phyloP scores from a whole-genome alignment of 2,113 vertebrate genomes.

The Sinosuthora webbiana region DNA sequence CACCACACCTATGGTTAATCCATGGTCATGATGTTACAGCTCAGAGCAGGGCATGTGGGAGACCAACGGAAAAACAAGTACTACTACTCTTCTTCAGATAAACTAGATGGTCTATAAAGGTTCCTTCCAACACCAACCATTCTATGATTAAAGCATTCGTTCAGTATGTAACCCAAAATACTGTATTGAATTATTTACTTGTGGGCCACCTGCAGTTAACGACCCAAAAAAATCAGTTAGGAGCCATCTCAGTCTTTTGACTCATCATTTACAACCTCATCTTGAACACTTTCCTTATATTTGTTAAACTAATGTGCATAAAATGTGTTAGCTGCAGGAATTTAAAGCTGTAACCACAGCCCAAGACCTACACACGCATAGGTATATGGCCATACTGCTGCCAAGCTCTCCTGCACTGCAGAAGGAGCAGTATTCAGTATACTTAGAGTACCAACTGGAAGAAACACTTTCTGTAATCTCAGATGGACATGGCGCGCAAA shows the following conservation, averaged over 20 bases:
- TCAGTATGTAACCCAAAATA: not conserved
- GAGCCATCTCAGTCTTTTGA: not conserved
- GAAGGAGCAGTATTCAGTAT: not conserved
- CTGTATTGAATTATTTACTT: not conserved
- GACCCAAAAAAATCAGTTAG: not conserved
- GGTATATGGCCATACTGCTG: not conserved
- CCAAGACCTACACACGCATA: not conserved
- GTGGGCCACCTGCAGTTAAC: not conserved
- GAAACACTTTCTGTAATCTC: not conserved
- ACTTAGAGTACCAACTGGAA: not conserved
- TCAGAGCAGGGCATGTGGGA: not conserved
- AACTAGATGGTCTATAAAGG: not conserved
- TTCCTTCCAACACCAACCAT: not conserved
- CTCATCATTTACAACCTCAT: not conserved
- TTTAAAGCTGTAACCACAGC: not conserved
- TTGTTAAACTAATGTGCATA: not conserved
- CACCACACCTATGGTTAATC: accelerated
- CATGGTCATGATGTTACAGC: not conserved
- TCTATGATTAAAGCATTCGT: not conserved
- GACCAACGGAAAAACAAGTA: not conserved
- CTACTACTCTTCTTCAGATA: not conserved
- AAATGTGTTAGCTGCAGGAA: not conserved
- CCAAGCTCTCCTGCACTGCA: not conserved
- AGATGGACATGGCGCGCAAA: not conserved
- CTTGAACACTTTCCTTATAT: not conserved